Evolutionary conservation across 2,113 vertebrate genomes (phyloP), one percentile per base, ranked within the genome.

Genomic region (Heterotis niloticus): DNA sequence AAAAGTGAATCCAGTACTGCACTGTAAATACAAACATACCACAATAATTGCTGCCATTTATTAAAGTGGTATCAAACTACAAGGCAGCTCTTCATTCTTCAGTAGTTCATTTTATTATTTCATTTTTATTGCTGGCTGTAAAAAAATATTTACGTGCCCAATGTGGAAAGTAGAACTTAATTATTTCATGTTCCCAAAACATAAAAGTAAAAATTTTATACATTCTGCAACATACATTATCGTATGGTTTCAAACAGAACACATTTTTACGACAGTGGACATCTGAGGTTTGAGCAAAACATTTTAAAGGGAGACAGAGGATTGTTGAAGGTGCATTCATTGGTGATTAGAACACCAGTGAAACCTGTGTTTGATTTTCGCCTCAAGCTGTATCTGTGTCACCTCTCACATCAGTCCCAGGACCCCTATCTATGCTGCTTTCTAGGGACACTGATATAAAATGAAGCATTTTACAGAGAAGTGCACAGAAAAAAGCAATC

Each of bases 361-460:
- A 7, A 44, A 44, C 34, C 2, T 44, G 34, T 44, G 34, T 81
- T 84, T 85, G 81, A 84, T 88, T 86, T 82, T 73, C 77, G 44
- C 79, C 79, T 81, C 59, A 87, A 84, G 84, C 80, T 83, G 79
- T 72, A 86, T 85, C 82, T 87, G 79, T 81, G 75, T 84, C 51
- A 29, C 60, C 51, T 54, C 51, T 74, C 66, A 34, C 29, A 44
- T n/a, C 23, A 24, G 10, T 10, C 9, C 59, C 44, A 20, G 51
- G 28, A 44, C 56, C 16, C 17, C 62, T 77, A 14, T 34, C 34
- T 34, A 29, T 18, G 24, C 11, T 44, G 57, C 59, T 66, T 23
- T 23, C 60, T 77, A 34, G 44, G 62, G 62, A 62, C 24, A 66
- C 29, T 54, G 28, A 2, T 44, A 7, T 44, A 44, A 44, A 44